These are phyloP conservation scores for Sebastolobus altivelis DNA, from an alignment of 2,797 vertebrate species.

Conservation along the genomic window DNA sequence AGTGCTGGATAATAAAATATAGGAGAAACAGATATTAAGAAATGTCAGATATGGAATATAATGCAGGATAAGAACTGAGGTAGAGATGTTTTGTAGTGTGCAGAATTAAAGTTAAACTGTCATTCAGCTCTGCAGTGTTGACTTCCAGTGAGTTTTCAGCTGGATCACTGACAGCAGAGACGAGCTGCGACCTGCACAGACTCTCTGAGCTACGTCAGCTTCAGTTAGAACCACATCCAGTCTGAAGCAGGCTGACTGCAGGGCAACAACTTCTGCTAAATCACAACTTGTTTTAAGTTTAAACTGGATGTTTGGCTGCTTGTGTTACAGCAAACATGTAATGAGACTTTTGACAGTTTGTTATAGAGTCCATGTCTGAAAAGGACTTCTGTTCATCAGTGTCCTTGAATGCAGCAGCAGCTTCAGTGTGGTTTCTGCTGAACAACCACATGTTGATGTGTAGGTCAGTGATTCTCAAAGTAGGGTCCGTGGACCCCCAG, in stretches of 20 bases:
- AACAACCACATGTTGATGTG: not conserved
- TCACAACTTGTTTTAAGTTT: no score
- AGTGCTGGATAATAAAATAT: no score
- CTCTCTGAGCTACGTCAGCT: not conserved
- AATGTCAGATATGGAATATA: no score
- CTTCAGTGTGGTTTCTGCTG: not conserved
- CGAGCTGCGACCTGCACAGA: conserved; percentile 16
- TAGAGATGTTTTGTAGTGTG: no score
- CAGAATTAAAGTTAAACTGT: not conserved
- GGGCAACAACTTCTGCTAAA: no score
- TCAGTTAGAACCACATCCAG: not conserved
- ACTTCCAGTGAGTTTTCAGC: not conserved
- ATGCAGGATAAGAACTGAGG: no score
- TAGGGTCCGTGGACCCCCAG: no score
- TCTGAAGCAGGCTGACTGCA: no score
- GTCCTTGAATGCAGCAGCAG: conserved; percentile 15
- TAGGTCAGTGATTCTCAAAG: no score
- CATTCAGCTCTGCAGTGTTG: not conserved
- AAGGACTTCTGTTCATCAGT: not conserved
- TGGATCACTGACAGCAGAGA: not conserved
- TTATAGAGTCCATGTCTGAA: not conserved
- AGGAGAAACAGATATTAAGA: no score
- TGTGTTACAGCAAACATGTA: not conserved
- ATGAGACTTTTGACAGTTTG: not conserved
- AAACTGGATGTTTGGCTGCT: no score